Percentiles rank a stretch among this genome's conserved stretches.
These are phyloP conservation scores for Drosophila murphyi DNA, from an alignment of 1,140 invertebrate genomes.

Conservation along the genomic window DNA sequence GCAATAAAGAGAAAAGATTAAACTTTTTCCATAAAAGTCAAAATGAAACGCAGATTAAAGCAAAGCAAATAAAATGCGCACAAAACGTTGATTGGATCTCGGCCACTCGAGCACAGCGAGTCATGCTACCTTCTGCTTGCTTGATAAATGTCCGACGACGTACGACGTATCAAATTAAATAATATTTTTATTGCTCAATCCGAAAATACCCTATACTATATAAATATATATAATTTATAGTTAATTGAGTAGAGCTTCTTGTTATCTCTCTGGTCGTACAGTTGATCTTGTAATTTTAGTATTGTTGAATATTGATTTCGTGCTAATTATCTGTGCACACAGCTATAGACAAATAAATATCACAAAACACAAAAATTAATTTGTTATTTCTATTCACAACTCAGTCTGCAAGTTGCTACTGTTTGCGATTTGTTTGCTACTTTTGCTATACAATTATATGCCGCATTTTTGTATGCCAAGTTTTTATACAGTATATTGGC, in stretches of 20 bases:
- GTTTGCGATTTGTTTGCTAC: too few species aligned
- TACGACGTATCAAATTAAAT: neutral
- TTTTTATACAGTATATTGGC: neutral
- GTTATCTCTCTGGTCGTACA: too few species aligned
- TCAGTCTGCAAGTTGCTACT: neutral
- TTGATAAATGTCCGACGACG: constrained; percentile 23
- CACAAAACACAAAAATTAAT: too few species aligned
- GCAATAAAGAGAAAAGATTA: constrained; percentile 25
- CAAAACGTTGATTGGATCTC: constrained; percentile 34
- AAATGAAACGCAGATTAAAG: constrained; percentile 33
- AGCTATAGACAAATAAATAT: too few species aligned
- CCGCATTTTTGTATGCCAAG: too few species aligned
- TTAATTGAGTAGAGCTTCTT: too few species aligned
- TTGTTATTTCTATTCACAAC: neutral
- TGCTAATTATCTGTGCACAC: too few species aligned
- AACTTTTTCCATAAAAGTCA: constrained; percentile 60
- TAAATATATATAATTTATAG: too few species aligned
- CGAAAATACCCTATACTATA: neutral
- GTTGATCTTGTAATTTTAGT: too few species aligned
- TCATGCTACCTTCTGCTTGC: neutral
- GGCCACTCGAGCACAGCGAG: constrained; percentile 6
- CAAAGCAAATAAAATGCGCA: constrained; percentile 10
- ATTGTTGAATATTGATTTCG: too few species aligned
- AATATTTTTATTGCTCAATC: neutral
- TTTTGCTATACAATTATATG: too few species aligned